Percentiles rank a stretch among this genome's conserved stretches.
Conservation (phyloP, 2,797 vertebrate genomes). For the Paratrypauchen microcephalus region DNA sequence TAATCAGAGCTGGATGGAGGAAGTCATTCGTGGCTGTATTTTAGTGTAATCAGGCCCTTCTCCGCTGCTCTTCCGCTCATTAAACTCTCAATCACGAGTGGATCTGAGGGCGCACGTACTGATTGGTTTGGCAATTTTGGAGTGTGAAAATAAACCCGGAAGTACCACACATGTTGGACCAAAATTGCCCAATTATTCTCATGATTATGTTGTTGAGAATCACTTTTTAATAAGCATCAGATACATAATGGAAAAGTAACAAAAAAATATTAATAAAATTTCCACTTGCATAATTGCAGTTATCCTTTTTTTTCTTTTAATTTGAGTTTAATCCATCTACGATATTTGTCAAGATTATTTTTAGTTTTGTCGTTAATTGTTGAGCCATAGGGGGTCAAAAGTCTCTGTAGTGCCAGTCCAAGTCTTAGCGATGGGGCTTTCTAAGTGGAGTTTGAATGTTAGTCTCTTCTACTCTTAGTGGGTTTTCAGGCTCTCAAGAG, state of each 20-base stretch:
- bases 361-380: background rate
- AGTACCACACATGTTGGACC: background rate
- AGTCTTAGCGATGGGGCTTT: too few species aligned
- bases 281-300: background rate
- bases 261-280: background rate
- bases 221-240: background rate
- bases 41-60: constrained; percentile 47
- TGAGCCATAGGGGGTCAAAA: background rate
- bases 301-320: background rate
- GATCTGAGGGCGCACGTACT: background rate
- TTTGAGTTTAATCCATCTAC: background rate
- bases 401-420: too few species aligned
- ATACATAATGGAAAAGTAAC: too few species aligned
- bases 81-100: constrained; percentile 19
- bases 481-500: too few species aligned
- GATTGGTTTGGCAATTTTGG: background rate
- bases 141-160: background rate
- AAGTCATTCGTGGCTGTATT: constrained; percentile 32
- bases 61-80: constrained; percentile 52
- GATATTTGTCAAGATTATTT: background rate
- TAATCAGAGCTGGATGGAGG: constrained; percentile 46
- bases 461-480: too few species aligned
- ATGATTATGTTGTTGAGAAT: background rate
- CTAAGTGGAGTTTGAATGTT: too few species aligned
- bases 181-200: background rate